Conservation (phyloP, 2,113 vertebrate species). For the Cercopithecus mona region DNA sequence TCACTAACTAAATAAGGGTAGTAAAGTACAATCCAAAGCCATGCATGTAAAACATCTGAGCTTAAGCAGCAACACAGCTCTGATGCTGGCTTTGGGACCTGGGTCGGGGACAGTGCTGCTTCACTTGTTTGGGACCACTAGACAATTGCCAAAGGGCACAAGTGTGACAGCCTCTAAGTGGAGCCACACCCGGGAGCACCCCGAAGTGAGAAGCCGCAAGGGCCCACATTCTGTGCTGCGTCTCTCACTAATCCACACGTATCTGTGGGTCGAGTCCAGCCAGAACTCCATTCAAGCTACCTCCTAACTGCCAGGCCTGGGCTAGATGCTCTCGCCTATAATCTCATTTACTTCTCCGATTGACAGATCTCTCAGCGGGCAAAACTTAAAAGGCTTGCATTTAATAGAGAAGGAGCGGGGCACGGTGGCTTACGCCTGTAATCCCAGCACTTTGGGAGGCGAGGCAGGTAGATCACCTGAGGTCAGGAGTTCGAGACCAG, state of each 20-base stretch:
- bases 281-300: neutral
- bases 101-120: neutral
- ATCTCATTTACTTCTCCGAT: neutral
- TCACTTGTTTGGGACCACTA: neutral
- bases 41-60: neutral
- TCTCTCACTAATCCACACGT: neutral
- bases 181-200: neutral
- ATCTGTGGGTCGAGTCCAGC: neutral
- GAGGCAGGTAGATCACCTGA: too few relatives aligned
- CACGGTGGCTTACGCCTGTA: accelerated
- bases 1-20: neutral
- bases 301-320: neutral
- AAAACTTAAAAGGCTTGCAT: neutral
- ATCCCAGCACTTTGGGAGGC: too few relatives aligned
- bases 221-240: neutral
- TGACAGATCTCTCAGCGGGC: neutral
- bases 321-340: neutral
- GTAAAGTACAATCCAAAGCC: neutral
- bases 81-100: neutral
- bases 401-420: neutral
- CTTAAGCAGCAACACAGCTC: neutral
- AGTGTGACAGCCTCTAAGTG: neutral
- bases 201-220: neutral
- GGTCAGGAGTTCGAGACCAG: too few relatives aligned
- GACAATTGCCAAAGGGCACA: accelerated